Base-by-base conservation (phyloP, 2,888 invertebrate species). In the Platypus cylindrus region DNA sequence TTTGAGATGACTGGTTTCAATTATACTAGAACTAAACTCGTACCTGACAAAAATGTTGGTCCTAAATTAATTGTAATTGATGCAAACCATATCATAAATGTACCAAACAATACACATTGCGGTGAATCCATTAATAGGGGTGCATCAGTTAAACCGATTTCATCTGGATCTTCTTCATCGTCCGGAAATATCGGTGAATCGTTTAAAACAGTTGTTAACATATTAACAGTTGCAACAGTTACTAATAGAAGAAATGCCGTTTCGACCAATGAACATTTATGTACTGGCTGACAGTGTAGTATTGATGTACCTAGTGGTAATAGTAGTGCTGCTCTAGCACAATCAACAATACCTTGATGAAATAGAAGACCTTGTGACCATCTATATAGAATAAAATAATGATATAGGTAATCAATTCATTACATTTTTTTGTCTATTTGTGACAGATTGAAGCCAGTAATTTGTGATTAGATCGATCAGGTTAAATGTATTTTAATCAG, bases 71-170 rank as follows among this genome's bases (percentile, higher is more conserved):
- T 83, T 32, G 87, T 84, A 56, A 89, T 80, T 45, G 83, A 83
- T 34, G 86, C 84, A 64, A 90, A 89, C 89, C 89, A 90, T 56
- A 89, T 87, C 78, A 89, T 89, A 62, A 85, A 84, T 33, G 86
- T 78, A 43, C 89, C 89, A 63, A 90, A 90, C 30, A 86, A 70
- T 42, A 89, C 85, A 63, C 90, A 90, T 71, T 85, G 79, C 2
- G 85, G 85, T 40, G 82, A 83, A 61, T 85, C 85, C 79, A 83
- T 80, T 44, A 84, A 70, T 47, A 83, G 65, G 71, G 53, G 55
- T 22, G 49, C 52, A 39, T 56, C 55, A 13, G 56, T 50, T n/a
- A n/a, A n/a, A n/a, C n/a, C n/a, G 16, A 41, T 37, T 38, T 77
- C 70, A 49, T 75, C 74, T 48, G 75, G 75, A 46, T 71, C 72